Conservation (phyloP, 2,797 vertebrate species). For the Australoheros facetus region DNA sequence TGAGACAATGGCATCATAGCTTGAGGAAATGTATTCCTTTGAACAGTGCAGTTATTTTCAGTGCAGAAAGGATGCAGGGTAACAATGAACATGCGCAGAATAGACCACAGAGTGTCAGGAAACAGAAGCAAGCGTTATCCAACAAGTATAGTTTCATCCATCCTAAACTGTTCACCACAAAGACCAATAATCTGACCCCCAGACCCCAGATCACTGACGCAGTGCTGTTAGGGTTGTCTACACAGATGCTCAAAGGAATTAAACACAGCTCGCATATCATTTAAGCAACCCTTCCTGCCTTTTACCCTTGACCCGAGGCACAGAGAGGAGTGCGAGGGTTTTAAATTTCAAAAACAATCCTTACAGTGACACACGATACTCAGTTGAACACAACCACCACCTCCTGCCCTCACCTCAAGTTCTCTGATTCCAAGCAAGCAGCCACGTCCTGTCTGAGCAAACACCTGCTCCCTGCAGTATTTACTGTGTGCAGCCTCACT, state of each 20-base stretch:
- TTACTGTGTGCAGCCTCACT: neutral
- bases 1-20: conserved; percentile 23
- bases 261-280: neutral
- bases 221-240: neutral
- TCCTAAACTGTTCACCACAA: neutral
- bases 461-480: conserved; percentile 42
- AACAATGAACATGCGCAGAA: conserved; percentile 33
- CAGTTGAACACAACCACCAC: neutral
- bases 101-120: conserved; percentile 5
- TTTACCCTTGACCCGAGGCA: neutral
- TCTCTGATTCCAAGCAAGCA: neutral
- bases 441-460: conserved; percentile 19
- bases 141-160: neutral
- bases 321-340: neutral
- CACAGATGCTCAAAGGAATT: neutral
- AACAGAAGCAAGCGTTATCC: neutral
- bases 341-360: neutral
- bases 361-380: neutral
- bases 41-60: conserved; percentile 37
- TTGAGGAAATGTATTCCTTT: conserved; percentile 37
- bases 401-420: neutral
- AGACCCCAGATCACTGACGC: neutral
- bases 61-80: conserved; percentile 24
- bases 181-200: neutral
- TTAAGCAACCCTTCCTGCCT: neutral